Evolutionary conservation across 2,888 invertebrate genomes (phyloP).

Genomic region (Panzeria rudis): DNA sequence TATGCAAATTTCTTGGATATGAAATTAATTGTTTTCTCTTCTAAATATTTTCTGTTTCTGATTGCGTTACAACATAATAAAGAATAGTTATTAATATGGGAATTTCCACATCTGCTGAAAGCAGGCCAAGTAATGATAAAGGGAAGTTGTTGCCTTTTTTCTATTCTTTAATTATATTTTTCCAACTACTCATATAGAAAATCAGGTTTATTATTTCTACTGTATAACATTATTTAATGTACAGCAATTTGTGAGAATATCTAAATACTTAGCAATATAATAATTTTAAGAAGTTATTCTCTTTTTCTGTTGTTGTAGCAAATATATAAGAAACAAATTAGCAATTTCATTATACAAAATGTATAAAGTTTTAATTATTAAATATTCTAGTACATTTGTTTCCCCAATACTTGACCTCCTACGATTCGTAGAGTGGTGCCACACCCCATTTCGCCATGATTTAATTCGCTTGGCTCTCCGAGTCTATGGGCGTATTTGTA

Average conservation of each 20-base stretch:
- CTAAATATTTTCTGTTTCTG: slow-evolving; percentile 8
- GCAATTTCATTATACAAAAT: neutral
- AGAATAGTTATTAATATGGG: slow-evolving; percentile 45
- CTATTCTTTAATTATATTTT: neutral
- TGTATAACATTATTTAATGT: neutral
- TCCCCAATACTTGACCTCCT: no score
- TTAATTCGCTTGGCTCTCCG: no score
- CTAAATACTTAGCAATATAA: slow-evolving; percentile 31
- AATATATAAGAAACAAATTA: neutral
- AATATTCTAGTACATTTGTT: no score
- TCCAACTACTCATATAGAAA: slow-evolving; percentile 14
- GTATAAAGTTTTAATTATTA: no score
- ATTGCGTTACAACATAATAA: slow-evolving; percentile 28
- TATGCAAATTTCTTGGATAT: slow-evolving; percentile 46
- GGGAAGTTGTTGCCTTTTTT: neutral
- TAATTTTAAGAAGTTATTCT: neutral
- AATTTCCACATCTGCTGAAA: slow-evolving; percentile 37
- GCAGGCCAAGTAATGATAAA: slow-evolving; percentile 21
- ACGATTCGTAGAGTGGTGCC: no score
- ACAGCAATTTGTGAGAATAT: slow-evolving; percentile 29
- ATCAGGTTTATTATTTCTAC: slow-evolving; percentile 16
- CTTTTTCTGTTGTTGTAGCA: no score
- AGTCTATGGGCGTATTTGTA: no score
- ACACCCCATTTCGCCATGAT: no score
- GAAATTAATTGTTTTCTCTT: slow-evolving; percentile 19